A percentile compares a stretch with the other conserved stretches of the same genome.
Evolutionary conservation across 1,140 invertebrate genomes (phyloP).

Genomic region (Harpegnathos saltator): DNA sequence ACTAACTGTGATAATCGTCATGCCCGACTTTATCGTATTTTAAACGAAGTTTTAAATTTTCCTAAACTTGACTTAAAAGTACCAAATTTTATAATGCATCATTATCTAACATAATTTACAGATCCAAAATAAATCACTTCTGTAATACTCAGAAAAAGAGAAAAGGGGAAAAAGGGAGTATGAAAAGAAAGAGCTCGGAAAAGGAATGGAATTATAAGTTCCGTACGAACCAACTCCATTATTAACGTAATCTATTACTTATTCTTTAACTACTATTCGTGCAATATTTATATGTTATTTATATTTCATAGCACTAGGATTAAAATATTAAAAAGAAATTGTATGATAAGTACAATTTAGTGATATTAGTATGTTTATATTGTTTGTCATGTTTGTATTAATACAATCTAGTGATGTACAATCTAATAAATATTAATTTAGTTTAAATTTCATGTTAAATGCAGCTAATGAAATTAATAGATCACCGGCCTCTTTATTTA

Average conservation of each 20-base stretch:
- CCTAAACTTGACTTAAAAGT: conserved; percentile 40
- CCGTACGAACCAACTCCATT: background rate
- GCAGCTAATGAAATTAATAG: conserved; percentile 2
- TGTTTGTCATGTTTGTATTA: too few relatives aligned
- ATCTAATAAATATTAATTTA: conserved; percentile 20
- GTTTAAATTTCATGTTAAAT: background rate
- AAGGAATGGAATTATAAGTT: conserved; percentile 36
- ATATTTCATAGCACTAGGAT: background rate
- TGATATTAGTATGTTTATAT: too few relatives aligned
- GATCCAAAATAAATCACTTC: conserved; percentile 60
- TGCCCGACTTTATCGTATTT: conserved; percentile 41
- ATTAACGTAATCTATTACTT: conserved; percentile 42
- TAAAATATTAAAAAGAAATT: background rate
- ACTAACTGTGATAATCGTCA: conserved; percentile 2
- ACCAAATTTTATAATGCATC: conserved; percentile 31
- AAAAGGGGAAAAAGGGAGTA: conserved; percentile 31
- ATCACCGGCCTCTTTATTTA: background rate
- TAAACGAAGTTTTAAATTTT: conserved; percentile 58
- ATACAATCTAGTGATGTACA: too few relatives aligned
- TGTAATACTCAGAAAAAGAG: conserved; percentile 14
- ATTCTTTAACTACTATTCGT: conserved; percentile 2
- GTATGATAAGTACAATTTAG: conserved; percentile 4
- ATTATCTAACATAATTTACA: conserved; percentile 61
- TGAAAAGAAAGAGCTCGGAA: conserved; percentile 21
- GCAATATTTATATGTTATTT: conserved; percentile 2